Evolutionary conservation across 2,888 invertebrate genomes (phyloP), one percentile per base, ranked within the genome.

Genomic region (Eristalis intricaria): DNA sequence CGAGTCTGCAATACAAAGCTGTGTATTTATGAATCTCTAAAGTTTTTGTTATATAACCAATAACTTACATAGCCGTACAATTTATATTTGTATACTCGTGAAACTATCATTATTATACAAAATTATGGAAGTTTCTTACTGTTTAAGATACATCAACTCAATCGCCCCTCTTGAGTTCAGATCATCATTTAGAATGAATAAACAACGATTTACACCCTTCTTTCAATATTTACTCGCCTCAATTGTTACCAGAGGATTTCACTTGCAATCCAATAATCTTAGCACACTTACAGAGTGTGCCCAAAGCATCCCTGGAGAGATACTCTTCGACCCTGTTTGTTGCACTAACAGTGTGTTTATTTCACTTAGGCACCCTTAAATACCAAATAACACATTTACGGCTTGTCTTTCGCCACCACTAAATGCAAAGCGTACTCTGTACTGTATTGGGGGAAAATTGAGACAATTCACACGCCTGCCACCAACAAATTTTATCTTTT

Each of bases 401-500:
- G 83, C 71, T 83, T 83, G 75, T 79, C 60, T 56, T 35, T 50
- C 56, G 70, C 70, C 58, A 58, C 73, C 73, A 73, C 40, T 74
- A 64, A 78, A 74, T 69, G 64, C 58, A 64, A 78, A 78, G 64
- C 73, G 73, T 50, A 19, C 50, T 32, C 43, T 22, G 64, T 11
- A 32, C 43, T 22, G 64, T 11, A 56, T 70, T 50, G 50, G 23
- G 38, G 35, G 58, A 64, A 75, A 83, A 79, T 50, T 70, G 75
- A 83, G 75, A 78, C 86, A 87, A 87, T 87, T 87, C 86, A 87
- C 83, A 83, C 83, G 84, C 79, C 70, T 66, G 86, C 73, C 63
- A 75, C 75, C 64, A 81, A 63, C 68, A 56, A 15, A 19, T 38
- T 26, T 70, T 64, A 70, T 82, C 64, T 60, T 11, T 10, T 29